Evolutionary conservation across 2,888 invertebrate genomes (phyloP).

Genomic region (Patella pellucida): DNA sequence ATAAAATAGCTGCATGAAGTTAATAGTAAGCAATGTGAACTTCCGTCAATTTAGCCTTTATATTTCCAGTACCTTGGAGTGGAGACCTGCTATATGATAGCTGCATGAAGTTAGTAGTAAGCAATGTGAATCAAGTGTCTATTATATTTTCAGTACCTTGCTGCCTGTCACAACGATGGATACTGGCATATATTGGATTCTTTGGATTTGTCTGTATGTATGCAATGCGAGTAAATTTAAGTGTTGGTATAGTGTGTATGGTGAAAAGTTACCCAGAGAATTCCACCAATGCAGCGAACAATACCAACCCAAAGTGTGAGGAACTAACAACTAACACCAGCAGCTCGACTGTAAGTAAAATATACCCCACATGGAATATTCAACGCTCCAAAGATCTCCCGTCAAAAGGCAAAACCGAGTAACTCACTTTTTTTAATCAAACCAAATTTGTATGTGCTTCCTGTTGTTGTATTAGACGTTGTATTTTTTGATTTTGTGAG

Average conservation of each 20-base stretch:
- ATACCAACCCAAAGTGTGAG: slow-evolving; percentile 5
- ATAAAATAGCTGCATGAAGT: no score
- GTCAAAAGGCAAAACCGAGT: no score
- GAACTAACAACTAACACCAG: neutral
- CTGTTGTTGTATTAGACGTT: no score
- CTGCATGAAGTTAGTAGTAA: no score
- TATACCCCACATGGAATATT: neutral
- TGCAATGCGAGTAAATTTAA: slow-evolving; percentile 73
- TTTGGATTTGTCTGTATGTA: slow-evolving; percentile 36
- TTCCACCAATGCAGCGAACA: neutral
- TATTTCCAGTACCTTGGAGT: neutral
- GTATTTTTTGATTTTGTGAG: no score
- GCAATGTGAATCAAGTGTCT: no score
- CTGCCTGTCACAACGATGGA: slow-evolving; percentile 34
- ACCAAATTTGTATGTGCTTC: no score
- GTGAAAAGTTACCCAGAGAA: slow-evolving; percentile 20
- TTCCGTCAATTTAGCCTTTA: no score
- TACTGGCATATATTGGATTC: slow-evolving; percentile 34
- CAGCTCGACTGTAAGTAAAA: neutral
- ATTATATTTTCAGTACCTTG: no score
- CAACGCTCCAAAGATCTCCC: neutral
- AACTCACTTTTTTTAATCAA: no score
- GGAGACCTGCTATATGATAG: no score
- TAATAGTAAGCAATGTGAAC: no score
- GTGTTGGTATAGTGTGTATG: slow-evolving; percentile 51